Evolutionary conservation across 1,140 invertebrate genomes (phyloP).

Genomic region (Macrobrachium rosenbergii): DNA sequence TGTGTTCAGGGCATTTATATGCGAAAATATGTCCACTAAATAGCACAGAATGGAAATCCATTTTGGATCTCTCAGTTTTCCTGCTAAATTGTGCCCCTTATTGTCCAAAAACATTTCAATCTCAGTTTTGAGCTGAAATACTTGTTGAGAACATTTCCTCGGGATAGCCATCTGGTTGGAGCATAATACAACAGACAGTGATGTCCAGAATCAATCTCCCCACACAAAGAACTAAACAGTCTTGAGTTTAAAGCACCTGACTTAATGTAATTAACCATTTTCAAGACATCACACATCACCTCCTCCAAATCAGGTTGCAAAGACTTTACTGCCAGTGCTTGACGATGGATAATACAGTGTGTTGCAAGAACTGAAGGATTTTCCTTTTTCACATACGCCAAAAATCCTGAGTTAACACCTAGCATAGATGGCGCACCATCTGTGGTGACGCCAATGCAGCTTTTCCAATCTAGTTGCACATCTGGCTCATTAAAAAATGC

Average conservation of each 20-base stretch:
- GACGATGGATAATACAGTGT: constrained; percentile 19
- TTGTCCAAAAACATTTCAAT: constrained; percentile 23
- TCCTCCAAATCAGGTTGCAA: constrained; percentile 36
- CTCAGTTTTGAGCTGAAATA: constrained; percentile 41
- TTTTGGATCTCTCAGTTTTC: constrained; percentile 38
- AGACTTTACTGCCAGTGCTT: constrained; percentile 12
- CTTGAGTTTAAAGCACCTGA: constrained; percentile 27
- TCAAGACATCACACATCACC: constrained; percentile 40
- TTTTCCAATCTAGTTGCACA: constrained; percentile 37
- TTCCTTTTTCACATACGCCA: not conserved
- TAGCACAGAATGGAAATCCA: constrained; percentile 31
- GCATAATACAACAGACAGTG: constrained; percentile 51
- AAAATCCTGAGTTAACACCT: not conserved
- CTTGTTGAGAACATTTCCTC: constrained; percentile 42
- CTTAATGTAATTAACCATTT: constrained; percentile 24
- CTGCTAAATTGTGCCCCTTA: constrained; percentile 36
- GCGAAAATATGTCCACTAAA: constrained; percentile 42
- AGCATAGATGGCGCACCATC: constrained; percentile 22
- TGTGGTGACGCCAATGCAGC: not conserved
- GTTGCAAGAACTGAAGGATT: constrained; percentile 28
- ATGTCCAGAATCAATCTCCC: constrained; percentile 42
- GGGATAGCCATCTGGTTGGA: constrained; percentile 47
- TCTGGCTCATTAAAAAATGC: constrained; percentile 20
- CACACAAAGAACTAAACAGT: constrained; percentile 50
- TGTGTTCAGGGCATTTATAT: constrained; percentile 20